These are phyloP conservation scores for Tiphia femorata DNA, from an alignment of 2,888 invertebrate genomes.

Conservation along the genomic window DNA sequence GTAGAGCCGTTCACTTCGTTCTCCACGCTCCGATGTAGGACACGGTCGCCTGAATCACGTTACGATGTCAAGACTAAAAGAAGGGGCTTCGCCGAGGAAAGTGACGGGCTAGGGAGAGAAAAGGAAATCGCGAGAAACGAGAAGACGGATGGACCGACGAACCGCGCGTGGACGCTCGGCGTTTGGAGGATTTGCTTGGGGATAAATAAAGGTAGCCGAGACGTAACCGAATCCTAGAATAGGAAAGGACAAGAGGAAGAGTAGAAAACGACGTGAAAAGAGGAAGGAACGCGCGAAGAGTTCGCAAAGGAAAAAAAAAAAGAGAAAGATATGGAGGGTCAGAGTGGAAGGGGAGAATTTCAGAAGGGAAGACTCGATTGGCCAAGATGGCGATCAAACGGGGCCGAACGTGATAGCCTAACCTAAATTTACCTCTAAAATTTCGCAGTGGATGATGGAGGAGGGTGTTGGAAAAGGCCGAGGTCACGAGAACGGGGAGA, in stretches of 20 bases:
- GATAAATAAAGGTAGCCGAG: too few species aligned
- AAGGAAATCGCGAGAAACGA: not conserved
- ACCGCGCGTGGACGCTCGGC: too few species aligned
- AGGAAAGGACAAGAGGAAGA: too few species aligned
- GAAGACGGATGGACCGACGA: not conserved
- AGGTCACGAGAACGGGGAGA: too few species aligned
- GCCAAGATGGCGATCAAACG: too few species aligned
- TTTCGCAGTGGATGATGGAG: too few species aligned
- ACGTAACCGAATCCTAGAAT: too few species aligned
- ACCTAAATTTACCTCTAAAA: not conserved
- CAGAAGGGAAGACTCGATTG: not conserved
- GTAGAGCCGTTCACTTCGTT: constrained; percentile 46
- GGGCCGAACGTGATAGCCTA: not conserved
- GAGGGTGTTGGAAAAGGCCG: too few species aligned
- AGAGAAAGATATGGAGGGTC: not conserved
- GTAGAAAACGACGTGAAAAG: too few species aligned
- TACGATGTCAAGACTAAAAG: constrained; percentile 54
- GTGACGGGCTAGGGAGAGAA: constrained; percentile 17
- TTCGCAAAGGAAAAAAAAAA: not conserved
- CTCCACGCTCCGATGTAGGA: constrained; percentile 40
- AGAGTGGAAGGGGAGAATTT: not conserved
- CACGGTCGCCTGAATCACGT: constrained; percentile 58
- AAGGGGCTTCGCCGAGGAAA: constrained; percentile 50
- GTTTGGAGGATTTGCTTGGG: too few species aligned
- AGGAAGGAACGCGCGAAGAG: not conserved